Percentiles rank a stretch among this genome's conserved stretches.
These are phyloP conservation scores for Drusus annulatus DNA, from an alignment of 1,140 invertebrate genomes.

Conservation along the genomic window DNA sequence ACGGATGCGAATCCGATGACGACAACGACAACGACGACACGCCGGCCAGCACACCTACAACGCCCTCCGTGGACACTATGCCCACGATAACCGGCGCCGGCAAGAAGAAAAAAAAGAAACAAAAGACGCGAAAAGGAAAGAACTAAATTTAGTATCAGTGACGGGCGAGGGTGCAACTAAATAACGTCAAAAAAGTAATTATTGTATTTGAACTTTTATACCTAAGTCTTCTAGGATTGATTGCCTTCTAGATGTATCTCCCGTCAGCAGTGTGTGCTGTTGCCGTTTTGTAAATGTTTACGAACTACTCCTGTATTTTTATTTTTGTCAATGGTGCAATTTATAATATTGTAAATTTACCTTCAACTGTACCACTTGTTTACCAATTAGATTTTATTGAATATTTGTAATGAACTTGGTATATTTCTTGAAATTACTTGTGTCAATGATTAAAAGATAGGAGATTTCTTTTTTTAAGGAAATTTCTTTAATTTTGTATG, in stretches of 20 bases:
- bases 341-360: conserved; percentile 20
- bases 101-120: conserved; percentile 63
- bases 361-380: conserved; percentile 7
- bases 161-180: conserved; percentile 18
- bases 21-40: conserved; percentile 60
- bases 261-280: neutral
- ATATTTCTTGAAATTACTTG: neutral
- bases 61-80: conserved; percentile 40
- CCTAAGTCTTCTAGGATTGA: conserved; percentile 16
- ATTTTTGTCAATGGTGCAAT: conserved; percentile 8
- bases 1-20: conserved; percentile 40
- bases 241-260: conserved; percentile 26
- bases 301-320: neutral
- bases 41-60: conserved; percentile 58
- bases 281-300: conserved; percentile 4
- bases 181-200: conserved; percentile 1
- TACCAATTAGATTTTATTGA: conserved; percentile 19
- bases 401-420: neutral
- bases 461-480: neutral
- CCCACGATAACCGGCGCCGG: conserved; percentile 49
- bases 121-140: conserved; percentile 63
- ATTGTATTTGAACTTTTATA: neutral
- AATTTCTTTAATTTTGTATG: neutral
- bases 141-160: conserved; percentile 21
- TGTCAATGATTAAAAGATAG: conserved; percentile 2